phyloP scores from a whole-genome alignment of 2,113 vertebrate genomes.

The Theropithecus gelada region DNA sequence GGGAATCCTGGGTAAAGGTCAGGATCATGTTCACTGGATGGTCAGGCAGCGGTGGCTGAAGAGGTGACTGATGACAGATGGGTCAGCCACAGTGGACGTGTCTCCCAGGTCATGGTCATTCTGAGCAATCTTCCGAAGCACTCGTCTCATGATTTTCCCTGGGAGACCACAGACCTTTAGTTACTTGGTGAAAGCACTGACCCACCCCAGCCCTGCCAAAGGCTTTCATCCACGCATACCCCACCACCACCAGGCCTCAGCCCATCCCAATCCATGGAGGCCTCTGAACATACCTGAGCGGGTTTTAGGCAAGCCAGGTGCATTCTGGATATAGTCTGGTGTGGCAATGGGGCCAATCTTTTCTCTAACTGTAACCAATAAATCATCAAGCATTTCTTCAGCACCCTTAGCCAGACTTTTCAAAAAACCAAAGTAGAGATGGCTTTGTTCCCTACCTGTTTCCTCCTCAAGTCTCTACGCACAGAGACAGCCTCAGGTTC shows the following conservation, averaged over 20 bases:
- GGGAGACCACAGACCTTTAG: constrained; percentile 34
- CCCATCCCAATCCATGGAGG: background rate
- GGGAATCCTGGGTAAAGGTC: constrained; percentile 8
- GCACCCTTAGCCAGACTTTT: background rate
- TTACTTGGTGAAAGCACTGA: constrained; percentile 42
- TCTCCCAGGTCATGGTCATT: constrained; percentile 94
- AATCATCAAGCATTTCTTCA: constrained; percentile 52
- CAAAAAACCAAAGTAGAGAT: constrained; percentile 39
- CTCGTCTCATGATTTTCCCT: constrained; percentile 98
- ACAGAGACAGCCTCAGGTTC: background rate
- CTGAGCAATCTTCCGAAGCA: constrained; percentile 94
- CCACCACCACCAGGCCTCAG: background rate
- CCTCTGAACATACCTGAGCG: constrained; percentile 91
- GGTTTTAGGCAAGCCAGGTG: constrained; percentile 96
- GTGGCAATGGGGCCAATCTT: constrained; percentile 98
- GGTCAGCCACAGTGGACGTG: constrained; percentile 93
- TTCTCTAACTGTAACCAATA: constrained; percentile 91
- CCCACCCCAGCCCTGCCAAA: background rate
- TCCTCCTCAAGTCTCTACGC: background rate
- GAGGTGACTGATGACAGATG: constrained; percentile 90
- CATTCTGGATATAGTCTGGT: constrained; percentile 96
- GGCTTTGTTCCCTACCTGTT: constrained; percentile 2
- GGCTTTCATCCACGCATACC: background rate
- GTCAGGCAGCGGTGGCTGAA: constrained; percentile 91
- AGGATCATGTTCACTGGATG: constrained; percentile 79